Evolutionary conservation across 1,140 invertebrate genomes (phyloP), one percentile per base, ranked within the genome.

Genomic region (Grapholita molesta): DNA sequence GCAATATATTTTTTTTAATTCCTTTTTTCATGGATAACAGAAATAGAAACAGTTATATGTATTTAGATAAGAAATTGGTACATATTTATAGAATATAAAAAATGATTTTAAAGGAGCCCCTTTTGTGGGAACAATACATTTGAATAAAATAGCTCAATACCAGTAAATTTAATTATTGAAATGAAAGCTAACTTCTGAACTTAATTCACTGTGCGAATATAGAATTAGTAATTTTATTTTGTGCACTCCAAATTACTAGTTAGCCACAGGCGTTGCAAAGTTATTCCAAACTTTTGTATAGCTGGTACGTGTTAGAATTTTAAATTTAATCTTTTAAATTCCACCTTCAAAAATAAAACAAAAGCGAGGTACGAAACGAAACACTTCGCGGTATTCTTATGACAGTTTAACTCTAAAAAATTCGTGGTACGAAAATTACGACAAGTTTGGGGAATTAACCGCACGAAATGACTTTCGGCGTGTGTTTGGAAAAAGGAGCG

Each of bases 381-480:
- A 61, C 55, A 61, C 55, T 61, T 61, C 55, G 55, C 55, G 55
- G 55, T 30, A 61, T 61, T 61, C 55, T 61, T 61, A 61, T 61
- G 55, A 61, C 55, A 61, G 55, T 32, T 61, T 61, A 61, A 61
- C 55, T 61, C 15, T 25, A 61, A 61, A 61, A 61, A 61, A 61
- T 12, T 55, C 53, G 53, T 25, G 12, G 55, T 15, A 28, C 25
- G 18, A 61, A 61, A 61, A 28, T 61, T 28, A 61, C 55, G 55
- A 28, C 24, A 61, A 61, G 24, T 61, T 72, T 73, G 69, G 70
- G 69, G 80, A 86, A 89, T 90, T 89, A 89, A 79, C 79, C 72
- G 65, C 78, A 87, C 80, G 79, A 82, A 86, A 86, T 78, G 82
- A 85, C 80, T 38, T 78, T 79, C 70, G 72, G 80, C 82, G 76